Base-by-base conservation (phyloP, 2,113 vertebrate genomes). In the Corydoras sp. region DNA sequence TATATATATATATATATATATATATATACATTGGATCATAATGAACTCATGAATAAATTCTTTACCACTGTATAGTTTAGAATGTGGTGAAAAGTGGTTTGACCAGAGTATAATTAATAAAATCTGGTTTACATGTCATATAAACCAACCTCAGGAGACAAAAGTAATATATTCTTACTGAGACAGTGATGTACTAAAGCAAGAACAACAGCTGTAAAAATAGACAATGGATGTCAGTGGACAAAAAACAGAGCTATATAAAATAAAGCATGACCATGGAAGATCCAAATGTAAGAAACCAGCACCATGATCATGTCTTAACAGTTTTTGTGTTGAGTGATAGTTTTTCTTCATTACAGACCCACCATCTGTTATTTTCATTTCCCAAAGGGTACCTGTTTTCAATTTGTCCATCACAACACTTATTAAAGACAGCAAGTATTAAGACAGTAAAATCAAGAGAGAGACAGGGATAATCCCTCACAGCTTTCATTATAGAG, bases 331-430 rank as follows among this genome's bases (percentile, higher is more conserved):
- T 55, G 65, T 48, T 65, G 30, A 75, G 29, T 62, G 30, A 63
- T 77, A 72, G 56, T 79, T 58, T 74, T 65, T 76, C 71, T 77
- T 74, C 74, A 73, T 79, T 79, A 79, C 73, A 81, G 24, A n/a
- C 69, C 77, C 59, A 74, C 73, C 78, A 81, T 81, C 72, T 81
- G 82, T 18, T 18, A 68, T 58, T 56, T 77, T 66, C 64, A 77
- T 29, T 18, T 69, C 62, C 61, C 78, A 66, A 62, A 76, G 63
- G 66, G 13, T 78, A 69, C 77, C 80, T 85, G 86, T 69, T 82
- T 88, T 70, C 81, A 83, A 85, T 83, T 82, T 84, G 77, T 81
- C n/a, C 75, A 59, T 62, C 51, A 66, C 62, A 65, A 54, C 35
- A 65, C 64, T 50, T 71, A 72, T 83, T 76, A 73, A 81, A 80